Evolutionary conservation across 2,797 vertebrate species (phyloP).

Genomic region (Poliocrania exsul): DNA sequence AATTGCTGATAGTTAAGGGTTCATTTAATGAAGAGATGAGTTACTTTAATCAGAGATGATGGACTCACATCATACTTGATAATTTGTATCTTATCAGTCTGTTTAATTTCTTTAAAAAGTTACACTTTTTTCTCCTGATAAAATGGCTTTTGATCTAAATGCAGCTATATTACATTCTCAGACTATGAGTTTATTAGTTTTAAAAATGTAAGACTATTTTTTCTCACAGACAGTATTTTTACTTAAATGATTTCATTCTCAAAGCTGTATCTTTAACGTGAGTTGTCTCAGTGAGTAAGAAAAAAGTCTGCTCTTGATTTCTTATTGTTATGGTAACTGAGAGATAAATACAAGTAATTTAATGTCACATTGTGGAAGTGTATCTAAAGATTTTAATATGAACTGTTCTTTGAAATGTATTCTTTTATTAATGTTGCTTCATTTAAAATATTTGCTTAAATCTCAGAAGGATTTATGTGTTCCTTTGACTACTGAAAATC

Average conservation of each 20-base stretch:
- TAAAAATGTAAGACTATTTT: neutral
- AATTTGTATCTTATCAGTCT: neutral
- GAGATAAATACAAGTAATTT: slow-evolving; percentile 22
- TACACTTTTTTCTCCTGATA: neutral
- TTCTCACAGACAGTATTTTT: neutral
- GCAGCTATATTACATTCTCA: neutral
- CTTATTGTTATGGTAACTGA: neutral
- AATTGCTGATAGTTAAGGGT: neutral
- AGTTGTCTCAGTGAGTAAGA: neutral
- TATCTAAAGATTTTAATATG: neutral
- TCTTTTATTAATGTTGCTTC: slow-evolving; percentile 5
- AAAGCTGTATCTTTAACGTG: neutral
- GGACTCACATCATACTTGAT: neutral
- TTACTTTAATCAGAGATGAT: neutral
- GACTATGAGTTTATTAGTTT: neutral
- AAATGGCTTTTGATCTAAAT: neutral
- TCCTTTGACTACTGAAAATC: neutral
- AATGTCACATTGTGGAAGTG: neutral
- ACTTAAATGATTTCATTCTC: neutral
- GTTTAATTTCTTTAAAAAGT: neutral
- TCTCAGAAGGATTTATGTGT: neutral
- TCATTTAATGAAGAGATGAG: neutral
- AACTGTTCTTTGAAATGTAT: neutral
- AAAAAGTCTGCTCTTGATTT: neutral
- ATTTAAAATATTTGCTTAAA: slow-evolving; percentile 14